These are phyloP conservation scores for Geococcyx californianus DNA, from an alignment of 2,113 vertebrate species.

Conservation along the genomic window DNA sequence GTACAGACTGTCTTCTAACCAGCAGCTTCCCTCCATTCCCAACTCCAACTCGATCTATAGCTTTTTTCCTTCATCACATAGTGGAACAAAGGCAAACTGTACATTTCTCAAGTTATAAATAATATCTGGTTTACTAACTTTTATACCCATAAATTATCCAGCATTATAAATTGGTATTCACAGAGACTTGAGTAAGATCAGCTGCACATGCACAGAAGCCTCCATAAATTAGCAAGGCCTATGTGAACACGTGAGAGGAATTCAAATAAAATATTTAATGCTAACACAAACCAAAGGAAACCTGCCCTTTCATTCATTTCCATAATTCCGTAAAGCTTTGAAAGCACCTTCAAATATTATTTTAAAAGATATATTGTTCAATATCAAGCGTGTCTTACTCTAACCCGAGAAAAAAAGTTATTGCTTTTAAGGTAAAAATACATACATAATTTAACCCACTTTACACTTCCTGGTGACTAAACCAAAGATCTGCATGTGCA, in stretches of 20 bases:
- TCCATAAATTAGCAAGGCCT: background rate
- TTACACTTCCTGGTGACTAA: background rate
- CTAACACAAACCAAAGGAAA: background rate
- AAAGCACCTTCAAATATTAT: background rate
- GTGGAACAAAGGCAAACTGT: background rate
- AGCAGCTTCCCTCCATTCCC: background rate
- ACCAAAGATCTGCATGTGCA: background rate
- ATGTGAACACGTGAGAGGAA: background rate
- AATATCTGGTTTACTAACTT: background rate
- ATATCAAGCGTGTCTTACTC: background rate
- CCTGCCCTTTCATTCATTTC: background rate
- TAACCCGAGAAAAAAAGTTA: background rate
- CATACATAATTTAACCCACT: background rate
- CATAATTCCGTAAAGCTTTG: background rate
- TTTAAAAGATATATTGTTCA: background rate
- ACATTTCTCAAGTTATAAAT: background rate
- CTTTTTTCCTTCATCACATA: background rate
- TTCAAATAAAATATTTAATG: background rate
- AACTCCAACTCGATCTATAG: background rate
- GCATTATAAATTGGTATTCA: background rate
- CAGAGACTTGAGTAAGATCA: background rate
- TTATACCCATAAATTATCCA: background rate
- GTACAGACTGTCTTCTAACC: background rate
- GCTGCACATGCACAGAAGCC: background rate
- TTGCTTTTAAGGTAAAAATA: background rate